Percentiles rank a stretch among this genome's conserved stretches.
These are phyloP conservation scores for Pollimyrus isidori DNA, from an alignment of 2,113 vertebrate species.

Conservation along the genomic window DNA sequence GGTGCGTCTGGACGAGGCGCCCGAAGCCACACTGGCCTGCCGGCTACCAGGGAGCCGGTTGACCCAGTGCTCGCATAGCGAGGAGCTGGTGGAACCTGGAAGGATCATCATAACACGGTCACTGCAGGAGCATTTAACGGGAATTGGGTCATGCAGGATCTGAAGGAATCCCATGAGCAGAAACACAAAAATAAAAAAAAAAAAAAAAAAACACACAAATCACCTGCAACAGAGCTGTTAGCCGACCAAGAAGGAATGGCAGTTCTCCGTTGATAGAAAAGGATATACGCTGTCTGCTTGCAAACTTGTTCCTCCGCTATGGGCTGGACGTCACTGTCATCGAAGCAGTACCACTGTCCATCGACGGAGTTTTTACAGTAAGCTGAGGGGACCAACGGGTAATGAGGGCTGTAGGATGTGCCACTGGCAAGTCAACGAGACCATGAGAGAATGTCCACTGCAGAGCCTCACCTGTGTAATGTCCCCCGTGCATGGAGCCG, in stretches of 20 bases:
- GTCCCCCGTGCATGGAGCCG: constrained; percentile 94
- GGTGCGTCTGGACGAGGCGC: constrained; percentile 86
- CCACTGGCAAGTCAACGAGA: background rate
- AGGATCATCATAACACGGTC: background rate
- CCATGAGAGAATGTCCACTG: background rate
- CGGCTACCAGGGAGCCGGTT: constrained; percentile 87
- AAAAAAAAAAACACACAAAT: constrained; percentile 17
- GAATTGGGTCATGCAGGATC: background rate
- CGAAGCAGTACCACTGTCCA: constrained; percentile 97
- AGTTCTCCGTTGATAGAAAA: constrained; percentile 93
- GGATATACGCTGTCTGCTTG: constrained; percentile 87
- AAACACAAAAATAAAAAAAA: background rate
- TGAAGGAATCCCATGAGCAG: background rate
- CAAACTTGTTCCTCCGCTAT: constrained; percentile 86
- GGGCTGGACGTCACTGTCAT: constrained; percentile 89
- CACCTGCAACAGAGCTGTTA: constrained; percentile 95
- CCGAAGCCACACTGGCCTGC: constrained; percentile 85
- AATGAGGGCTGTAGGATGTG: background rate
- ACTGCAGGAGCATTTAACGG: background rate
- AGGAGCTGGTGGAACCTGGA: constrained; percentile 93
- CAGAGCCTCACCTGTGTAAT: constrained; percentile 76
- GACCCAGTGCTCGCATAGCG: constrained; percentile 94
- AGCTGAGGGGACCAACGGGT: constrained; percentile 54
- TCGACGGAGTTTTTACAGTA: constrained; percentile 97
- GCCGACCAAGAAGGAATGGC: constrained; percentile 93